Evolutionary conservation across 1,140 invertebrate species (phyloP).

Genomic region (Bombus huntii): DNA sequence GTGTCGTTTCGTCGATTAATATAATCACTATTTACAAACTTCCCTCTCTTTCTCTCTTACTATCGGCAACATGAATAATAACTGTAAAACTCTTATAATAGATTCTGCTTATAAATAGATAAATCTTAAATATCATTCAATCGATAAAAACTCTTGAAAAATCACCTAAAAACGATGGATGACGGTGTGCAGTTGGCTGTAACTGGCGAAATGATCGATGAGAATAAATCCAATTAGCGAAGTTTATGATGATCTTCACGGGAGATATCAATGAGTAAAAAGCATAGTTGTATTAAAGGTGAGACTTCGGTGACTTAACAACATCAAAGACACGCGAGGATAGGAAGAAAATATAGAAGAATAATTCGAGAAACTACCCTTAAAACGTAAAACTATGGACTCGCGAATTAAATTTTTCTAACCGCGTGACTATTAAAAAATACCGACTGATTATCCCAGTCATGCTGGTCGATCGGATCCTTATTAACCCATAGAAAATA

Average conservation of each 20-base stretch:
- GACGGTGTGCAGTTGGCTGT: not conserved
- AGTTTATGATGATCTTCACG: not conserved
- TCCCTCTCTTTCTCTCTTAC: constrained; percentile 25
- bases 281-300: not conserved
- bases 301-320: not conserved
- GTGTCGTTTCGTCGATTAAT: constrained; percentile 27
- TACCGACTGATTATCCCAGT: not conserved
- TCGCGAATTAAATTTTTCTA: not conserved
- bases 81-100: constrained; percentile 48
- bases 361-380: not conserved
- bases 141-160: constrained; percentile 57
- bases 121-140: constrained; percentile 54
- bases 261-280: not conserved
- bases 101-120: constrained; percentile 58
- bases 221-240: not conserved
- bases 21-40: constrained; percentile 61
- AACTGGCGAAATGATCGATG: not conserved
- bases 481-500: not conserved
- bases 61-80: constrained; percentile 48
- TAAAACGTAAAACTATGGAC: not conserved
- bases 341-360: not conserved
- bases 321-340: not conserved
- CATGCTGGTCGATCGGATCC: not conserved
- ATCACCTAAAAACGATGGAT: constrained; percentile 26
- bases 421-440: not conserved